phyloP scores from a whole-genome alignment of 92 coral and sea anemone species.

The Bergia sp. region DNA sequence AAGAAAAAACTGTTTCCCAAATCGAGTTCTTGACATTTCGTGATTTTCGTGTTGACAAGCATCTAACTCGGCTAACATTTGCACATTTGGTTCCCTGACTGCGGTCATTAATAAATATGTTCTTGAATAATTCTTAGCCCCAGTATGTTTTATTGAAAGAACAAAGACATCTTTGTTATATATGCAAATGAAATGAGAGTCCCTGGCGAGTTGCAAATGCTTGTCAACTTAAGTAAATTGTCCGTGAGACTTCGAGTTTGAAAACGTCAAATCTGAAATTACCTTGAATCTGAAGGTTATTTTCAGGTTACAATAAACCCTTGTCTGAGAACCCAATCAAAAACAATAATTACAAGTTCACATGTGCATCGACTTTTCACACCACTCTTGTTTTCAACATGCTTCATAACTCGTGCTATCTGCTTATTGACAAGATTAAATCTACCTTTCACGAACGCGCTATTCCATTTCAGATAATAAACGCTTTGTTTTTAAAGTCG shows the following conservation, averaged over 20 bases:
- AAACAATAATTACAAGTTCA: background rate
- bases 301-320: background rate
- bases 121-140: conserved; percentile 44
- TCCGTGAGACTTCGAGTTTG: background rate
- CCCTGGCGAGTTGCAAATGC: conserved; percentile 30
- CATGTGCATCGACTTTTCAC: conserved; percentile 14
- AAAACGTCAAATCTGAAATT: background rate
- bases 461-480: conserved; percentile 38
- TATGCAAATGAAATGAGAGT: conserved; percentile 33
- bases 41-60: conserved; percentile 34
- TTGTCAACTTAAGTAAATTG: conserved; percentile 23
- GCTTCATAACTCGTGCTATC: background rate
- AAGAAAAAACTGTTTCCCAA: background rate
- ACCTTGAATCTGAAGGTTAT: background rate
- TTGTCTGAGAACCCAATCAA: background rate
- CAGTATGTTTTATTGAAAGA: conserved; percentile 30
- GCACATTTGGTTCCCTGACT: conserved; percentile 42
- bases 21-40: conserved; percentile 2
- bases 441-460: conserved; percentile 11
- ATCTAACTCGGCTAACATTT: conserved; percentile 30
- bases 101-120: conserved; percentile 40
- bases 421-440: background rate
- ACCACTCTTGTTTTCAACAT: conserved; percentile 18
- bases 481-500: conserved; percentile 16
- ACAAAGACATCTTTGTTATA: conserved; percentile 37